Evolutionary conservation across 2,797 vertebrate genomes (phyloP).

Genomic region (Distichodus sexfasciatus): DNA sequence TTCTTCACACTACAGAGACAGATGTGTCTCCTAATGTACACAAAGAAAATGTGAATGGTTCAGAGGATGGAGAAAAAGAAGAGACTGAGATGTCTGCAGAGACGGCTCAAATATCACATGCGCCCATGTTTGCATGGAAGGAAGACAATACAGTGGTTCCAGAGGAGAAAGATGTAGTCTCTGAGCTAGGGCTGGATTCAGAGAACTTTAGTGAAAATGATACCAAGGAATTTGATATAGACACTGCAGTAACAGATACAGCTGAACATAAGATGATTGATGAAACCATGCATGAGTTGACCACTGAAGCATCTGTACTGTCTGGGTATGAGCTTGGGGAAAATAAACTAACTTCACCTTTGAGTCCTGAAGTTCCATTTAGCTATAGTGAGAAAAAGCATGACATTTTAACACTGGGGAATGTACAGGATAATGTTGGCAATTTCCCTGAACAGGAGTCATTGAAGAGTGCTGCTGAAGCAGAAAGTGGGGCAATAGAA

Average conservation of each 20-base stretch:
- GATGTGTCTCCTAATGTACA: slow-evolving; percentile 29
- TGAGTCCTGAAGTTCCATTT: slow-evolving; percentile 16
- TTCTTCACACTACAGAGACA: slow-evolving; percentile 41
- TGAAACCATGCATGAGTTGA: too few relatives aligned
- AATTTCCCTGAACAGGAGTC: slow-evolving; percentile 44
- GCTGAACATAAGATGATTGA: too few relatives aligned
- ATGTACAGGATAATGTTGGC: slow-evolving; percentile 66
- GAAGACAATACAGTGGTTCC: slow-evolving; percentile 37
- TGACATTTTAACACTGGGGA: slow-evolving; percentile 40
- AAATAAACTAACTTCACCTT: slow-evolving; percentile 12
- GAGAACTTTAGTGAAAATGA: slow-evolving; percentile 51
- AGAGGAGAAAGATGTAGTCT: slow-evolving; percentile 27
- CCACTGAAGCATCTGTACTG: too few relatives aligned
- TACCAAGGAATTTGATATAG: slow-evolving; percentile 43
- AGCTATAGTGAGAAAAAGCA: slow-evolving; percentile 23
- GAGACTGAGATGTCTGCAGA: slow-evolving; percentile 42
- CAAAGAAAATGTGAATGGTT: slow-evolving; percentile 23
- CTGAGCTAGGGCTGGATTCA: slow-evolving; percentile 26
- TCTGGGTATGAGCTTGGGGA: slow-evolving; percentile 28
- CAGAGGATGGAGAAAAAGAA: slow-evolving; percentile 47
- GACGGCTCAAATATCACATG: slow-evolving; percentile 44
- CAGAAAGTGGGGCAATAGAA: background rate
- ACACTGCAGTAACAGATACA: slow-evolving; percentile 24
- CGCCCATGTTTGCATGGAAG: slow-evolving; percentile 37
- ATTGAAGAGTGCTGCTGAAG: slow-evolving; percentile 46